Conservation (phyloP, 2,113 vertebrate species). For the Labeo catla region DNA sequence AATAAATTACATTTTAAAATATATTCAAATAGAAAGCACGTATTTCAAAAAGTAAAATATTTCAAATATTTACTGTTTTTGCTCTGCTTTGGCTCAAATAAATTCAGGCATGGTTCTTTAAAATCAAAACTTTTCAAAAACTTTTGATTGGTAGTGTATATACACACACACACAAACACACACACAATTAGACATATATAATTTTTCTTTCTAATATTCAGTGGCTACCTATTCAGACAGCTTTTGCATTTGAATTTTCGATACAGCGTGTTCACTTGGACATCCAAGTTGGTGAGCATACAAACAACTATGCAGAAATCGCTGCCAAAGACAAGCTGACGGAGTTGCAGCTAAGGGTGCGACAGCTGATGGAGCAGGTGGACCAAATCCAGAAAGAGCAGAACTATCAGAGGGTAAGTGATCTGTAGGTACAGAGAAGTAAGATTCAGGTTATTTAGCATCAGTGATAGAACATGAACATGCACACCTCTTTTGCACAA, state of each 20-base stretch:
- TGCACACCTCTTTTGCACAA: too few relatives aligned
- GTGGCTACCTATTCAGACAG: not conserved
- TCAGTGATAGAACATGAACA: not conserved
- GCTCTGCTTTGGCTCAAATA: too few relatives aligned
- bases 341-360: slow-evolving; percentile 87
- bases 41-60: too few relatives aligned
- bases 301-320: slow-evolving; percentile 91
- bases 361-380: slow-evolving; percentile 90
- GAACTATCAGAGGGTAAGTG: slow-evolving; percentile 88
- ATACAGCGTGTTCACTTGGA: slow-evolving; percentile 88
- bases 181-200: too few relatives aligned
- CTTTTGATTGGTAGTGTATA: too few relatives aligned
- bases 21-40: too few relatives aligned
- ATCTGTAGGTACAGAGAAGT: not conserved
- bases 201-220: not conserved
- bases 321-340: slow-evolving; percentile 92
- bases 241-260: slow-evolving; percentile 1
- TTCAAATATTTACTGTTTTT: too few relatives aligned
- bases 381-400: slow-evolving; percentile 96
- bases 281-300: slow-evolving; percentile 91
- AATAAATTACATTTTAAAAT: too few relatives aligned
- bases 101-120: too few relatives aligned
- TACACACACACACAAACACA: too few relatives aligned
- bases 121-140: too few relatives aligned
- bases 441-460: too few relatives aligned